These are phyloP conservation scores for Peromyscus eremicus DNA, from an alignment of 2,797 vertebrate genomes.

Conservation along the genomic window DNA sequence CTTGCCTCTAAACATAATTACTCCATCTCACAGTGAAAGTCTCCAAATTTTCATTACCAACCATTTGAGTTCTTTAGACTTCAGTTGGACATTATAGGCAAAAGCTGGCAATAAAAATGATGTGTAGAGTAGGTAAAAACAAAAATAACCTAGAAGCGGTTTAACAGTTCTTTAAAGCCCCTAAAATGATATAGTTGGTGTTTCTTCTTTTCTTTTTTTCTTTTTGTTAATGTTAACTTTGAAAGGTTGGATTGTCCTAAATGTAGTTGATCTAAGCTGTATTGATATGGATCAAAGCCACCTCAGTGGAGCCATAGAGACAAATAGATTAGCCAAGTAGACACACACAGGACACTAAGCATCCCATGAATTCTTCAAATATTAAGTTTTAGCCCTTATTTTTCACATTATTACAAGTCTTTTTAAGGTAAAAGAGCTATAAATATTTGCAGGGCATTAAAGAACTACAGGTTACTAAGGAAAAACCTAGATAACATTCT, in stretches of 20 bases:
- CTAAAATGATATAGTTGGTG: not conserved
- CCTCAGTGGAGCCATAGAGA: not conserved
- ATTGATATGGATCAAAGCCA: not conserved
- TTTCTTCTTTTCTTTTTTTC: not conserved
- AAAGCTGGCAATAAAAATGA: not conserved
- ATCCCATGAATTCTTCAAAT: not conserved
- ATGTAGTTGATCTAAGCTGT: not conserved
- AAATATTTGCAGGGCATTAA: not conserved
- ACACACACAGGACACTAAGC: not conserved
- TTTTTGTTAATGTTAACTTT: not conserved
- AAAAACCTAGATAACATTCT: not conserved
- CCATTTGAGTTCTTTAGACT: not conserved
- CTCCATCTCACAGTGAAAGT: not conserved
- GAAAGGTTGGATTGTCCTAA: not conserved
- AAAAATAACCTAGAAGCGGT: not conserved
- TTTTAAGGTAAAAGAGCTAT: slow-evolving; percentile 1
- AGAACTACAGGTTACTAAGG: not conserved
- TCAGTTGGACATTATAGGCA: too few relatives aligned
- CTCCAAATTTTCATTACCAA: not conserved
- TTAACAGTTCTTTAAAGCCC: not conserved
- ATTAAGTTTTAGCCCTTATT: not conserved
- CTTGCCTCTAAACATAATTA: not conserved
- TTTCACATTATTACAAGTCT: slow-evolving; percentile 6
- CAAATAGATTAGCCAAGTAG: not conserved
- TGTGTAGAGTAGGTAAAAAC: not conserved